phyloP scores from a whole-genome alignment of 2,113 vertebrate species.

The Microtus montanus region DNA sequence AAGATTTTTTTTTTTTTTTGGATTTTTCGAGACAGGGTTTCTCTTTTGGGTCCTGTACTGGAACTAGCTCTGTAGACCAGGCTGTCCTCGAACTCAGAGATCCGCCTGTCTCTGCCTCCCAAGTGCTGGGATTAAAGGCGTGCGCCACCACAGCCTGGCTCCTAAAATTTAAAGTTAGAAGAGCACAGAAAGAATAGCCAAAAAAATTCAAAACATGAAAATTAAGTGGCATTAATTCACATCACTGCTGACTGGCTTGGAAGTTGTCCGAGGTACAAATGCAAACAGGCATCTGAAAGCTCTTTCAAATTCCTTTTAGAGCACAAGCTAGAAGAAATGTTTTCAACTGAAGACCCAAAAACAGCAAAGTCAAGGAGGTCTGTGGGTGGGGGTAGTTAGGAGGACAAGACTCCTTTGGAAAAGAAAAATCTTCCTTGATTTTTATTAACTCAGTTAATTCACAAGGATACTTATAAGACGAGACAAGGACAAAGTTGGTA shows the following conservation, averaged over 20 bases:
- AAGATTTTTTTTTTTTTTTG: too few species aligned
- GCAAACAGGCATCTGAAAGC: not conserved
- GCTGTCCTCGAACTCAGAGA: too few species aligned
- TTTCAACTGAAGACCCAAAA: constrained; percentile 5
- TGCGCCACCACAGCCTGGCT: too few species aligned
- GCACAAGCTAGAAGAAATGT: not conserved
- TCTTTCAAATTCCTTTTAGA: constrained; percentile 46
- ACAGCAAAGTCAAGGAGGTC: constrained; percentile 35
- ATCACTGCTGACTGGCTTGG: not conserved
- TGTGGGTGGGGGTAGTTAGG: not conserved
- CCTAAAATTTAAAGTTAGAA: not conserved
- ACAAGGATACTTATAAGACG: not conserved
- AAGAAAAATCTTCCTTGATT: not conserved
- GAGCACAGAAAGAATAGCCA: not conserved
- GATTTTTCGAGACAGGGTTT: too few species aligned
- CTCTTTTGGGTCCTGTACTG: too few species aligned
- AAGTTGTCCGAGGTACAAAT: not conserved
- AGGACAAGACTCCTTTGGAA: not conserved
- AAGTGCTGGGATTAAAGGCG: too few species aligned
- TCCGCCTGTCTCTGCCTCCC: too few species aligned
- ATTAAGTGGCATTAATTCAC: not conserved
- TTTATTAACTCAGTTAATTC: constrained; percentile 16
- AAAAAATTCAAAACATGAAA: not conserved
- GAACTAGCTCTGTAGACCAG: too few species aligned
- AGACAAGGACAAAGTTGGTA: not conserved